Conservation (phyloP, 2,797 vertebrate species). For the Sparidentex hasta region DNA sequence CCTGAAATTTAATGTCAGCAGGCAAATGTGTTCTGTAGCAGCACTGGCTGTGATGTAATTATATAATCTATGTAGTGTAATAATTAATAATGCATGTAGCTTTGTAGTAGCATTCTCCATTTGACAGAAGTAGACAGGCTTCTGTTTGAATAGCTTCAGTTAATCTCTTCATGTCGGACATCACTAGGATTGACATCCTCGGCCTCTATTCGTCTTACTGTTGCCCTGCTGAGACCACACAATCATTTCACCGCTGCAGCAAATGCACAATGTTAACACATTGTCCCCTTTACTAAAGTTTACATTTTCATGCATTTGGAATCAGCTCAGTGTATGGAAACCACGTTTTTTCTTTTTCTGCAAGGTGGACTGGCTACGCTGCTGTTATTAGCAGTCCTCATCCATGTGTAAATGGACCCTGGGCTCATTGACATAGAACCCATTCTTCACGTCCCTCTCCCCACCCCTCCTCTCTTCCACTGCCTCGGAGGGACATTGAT, state of each 20-base stretch:
- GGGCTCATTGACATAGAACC: constrained; percentile 71
- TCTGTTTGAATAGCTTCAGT: constrained; percentile 50
- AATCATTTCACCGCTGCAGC: constrained; percentile 22
- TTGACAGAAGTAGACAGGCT: constrained; percentile 39
- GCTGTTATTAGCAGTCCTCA: constrained; percentile 71
- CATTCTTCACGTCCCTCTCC: constrained; percentile 51
- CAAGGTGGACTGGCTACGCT: constrained; percentile 47
- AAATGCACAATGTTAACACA: constrained; percentile 39
- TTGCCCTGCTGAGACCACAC: constrained; percentile 23
- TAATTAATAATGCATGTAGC: constrained; percentile 49
- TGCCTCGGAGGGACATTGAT: constrained; percentile 84
- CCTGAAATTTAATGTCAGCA: constrained; percentile 36
- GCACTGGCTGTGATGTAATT: constrained; percentile 23
- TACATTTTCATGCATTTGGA: constrained; percentile 67
- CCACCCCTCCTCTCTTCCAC: constrained; percentile 46
- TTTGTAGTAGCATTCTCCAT: constrained; percentile 37
- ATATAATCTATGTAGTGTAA: constrained; percentile 21
- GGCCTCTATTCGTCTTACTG: constrained; percentile 25
- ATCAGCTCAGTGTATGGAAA: constrained; percentile 61
- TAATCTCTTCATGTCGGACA: constrained; percentile 38
- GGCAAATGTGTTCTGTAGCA: constrained; percentile 23
- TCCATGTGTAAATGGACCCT: constrained; percentile 75
- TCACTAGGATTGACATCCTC: constrained; percentile 11
- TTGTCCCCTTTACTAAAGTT: constrained; percentile 37
- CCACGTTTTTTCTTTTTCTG: constrained; percentile 39